Evolutionary conservation across 2,888 invertebrate genomes (phyloP).

Genomic region (Muschampia plurimacula): DNA sequence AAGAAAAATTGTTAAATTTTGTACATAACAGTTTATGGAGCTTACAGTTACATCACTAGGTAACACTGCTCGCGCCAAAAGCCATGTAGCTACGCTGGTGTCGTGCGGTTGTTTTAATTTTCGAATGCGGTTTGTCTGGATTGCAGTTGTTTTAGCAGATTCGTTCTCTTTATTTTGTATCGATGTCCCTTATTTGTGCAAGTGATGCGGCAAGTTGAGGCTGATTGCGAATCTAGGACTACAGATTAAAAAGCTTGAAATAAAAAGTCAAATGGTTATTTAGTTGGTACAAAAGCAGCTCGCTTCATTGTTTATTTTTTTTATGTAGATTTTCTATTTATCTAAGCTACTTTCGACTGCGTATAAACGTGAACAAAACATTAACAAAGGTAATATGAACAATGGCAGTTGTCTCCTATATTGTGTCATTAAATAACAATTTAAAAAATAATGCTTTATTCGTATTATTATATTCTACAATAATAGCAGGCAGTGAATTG

Average conservation of each 20-base stretch:
- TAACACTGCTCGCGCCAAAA: conserved; percentile 63
- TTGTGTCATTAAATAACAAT: conserved; percentile 8
- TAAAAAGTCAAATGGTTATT: conserved; percentile 33
- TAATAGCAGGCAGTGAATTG: not conserved
- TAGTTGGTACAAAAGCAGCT: conserved; percentile 24
- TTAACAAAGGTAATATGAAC: not conserved
- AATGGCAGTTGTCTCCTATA: not conserved
- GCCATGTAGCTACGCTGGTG: conserved; percentile 66
- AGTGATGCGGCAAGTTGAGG: conserved; percentile 37
- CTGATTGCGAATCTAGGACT: conserved; percentile 39
- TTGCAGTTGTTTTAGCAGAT: conserved; percentile 55
- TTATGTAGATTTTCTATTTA: conserved; percentile 18
- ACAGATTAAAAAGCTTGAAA: conserved; percentile 37
- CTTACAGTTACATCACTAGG: conserved; percentile 26
- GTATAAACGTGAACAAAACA: conserved; percentile 8
- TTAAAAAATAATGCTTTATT: not conserved
- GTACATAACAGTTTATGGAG: too few species aligned
- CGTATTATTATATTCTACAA: not conserved
- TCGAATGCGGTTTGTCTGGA: conserved; percentile 79
- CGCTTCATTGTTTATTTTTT: conserved; percentile 22
- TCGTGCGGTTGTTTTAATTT: conserved; percentile 80
- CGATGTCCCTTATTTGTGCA: conserved; percentile 38
- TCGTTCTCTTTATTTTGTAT: conserved; percentile 39
- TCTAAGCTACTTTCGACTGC: conserved; percentile 14
- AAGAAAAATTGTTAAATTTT: too few species aligned